A percentile compares a stretch with the other conserved stretches of the same genome.
These are phyloP conservation scores for Heptranchias perlo DNA, from an alignment of 2,113 vertebrate genomes.

Conservation along the genomic window DNA sequence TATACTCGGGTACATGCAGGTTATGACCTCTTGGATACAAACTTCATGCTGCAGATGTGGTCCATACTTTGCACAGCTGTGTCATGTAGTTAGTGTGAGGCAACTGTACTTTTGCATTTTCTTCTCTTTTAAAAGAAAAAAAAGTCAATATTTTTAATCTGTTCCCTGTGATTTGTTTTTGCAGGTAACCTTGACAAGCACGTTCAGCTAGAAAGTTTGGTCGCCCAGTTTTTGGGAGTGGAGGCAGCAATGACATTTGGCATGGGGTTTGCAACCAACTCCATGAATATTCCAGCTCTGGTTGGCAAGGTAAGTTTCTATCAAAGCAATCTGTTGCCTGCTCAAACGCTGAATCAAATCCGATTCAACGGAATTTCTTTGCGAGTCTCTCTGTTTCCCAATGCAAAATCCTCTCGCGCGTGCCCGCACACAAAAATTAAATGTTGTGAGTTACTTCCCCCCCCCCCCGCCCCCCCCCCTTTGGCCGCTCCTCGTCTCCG, in stretches of 20 bases:
- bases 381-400: no score
- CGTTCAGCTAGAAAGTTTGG: slow-evolving; percentile 72
- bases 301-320: slow-evolving; percentile 76
- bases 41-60: background rate
- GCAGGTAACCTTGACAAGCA: slow-evolving; percentile 78
- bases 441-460: no score
- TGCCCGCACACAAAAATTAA: no score
- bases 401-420: no score
- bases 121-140: no score
- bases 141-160: background rate
- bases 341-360: background rate
- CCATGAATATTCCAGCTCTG: slow-evolving; percentile 86
- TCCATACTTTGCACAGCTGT: background rate
- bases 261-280: slow-evolving; percentile 92
- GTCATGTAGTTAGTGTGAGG: background rate
- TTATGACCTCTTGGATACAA: background rate
- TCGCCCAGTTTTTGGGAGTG: slow-evolving; percentile 74
- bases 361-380: background rate
- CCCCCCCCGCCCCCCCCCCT: no score
- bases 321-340: background rate
- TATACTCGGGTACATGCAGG: background rate
- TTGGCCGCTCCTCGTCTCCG: no score
- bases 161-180: slow-evolving; percentile 36
- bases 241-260: slow-evolving; percentile 80
- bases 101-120: no score